A percentile compares a stretch with the other conserved stretches of the same genome.
Evolutionary conservation across 2,113 vertebrate species (phyloP).

Genomic region (Triplophysa rosa): DNA sequence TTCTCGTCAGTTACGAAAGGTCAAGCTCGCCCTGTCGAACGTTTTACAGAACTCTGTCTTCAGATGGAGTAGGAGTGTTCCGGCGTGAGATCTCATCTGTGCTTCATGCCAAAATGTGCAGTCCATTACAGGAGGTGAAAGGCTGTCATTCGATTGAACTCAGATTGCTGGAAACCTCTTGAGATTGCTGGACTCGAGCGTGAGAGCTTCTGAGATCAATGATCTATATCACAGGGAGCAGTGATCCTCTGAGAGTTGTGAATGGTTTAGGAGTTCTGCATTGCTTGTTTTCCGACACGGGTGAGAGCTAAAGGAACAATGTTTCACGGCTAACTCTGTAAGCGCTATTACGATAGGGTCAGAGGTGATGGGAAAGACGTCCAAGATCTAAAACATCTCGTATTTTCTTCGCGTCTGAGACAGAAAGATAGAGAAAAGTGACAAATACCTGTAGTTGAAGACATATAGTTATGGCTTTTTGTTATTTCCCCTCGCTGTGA

Average conservation of each 20-base stretch:
- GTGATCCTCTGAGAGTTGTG: not conserved
- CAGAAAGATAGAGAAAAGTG: not conserved
- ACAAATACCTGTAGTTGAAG: not conserved
- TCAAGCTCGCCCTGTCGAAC: not conserved
- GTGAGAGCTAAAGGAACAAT: not conserved
- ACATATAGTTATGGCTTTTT: not conserved
- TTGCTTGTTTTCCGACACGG: not conserved
- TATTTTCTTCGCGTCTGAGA: not conserved
- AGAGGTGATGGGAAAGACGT: slow-evolving; percentile 1
- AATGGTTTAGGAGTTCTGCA: slow-evolving; percentile 6
- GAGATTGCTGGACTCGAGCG: slow-evolving; percentile 20
- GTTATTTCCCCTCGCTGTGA: not conserved
- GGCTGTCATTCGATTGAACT: slow-evolving; percentile 29
- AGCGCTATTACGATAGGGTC: not conserved
- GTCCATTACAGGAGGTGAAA: slow-evolving; percentile 13
- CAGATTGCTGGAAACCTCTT: not conserved
- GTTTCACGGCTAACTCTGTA: not conserved
- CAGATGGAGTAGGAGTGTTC: not conserved
- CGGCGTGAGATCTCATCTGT: not conserved
- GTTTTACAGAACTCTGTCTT: not conserved
- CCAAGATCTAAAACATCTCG: not conserved
- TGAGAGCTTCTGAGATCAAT: slow-evolving; percentile 1
- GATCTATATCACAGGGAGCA: not conserved
- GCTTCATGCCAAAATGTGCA: slow-evolving; percentile 4
- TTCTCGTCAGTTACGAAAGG: not conserved